Conservation (phyloP, 2,113 vertebrate genomes). For the Haplochromis burtoni region DNA sequence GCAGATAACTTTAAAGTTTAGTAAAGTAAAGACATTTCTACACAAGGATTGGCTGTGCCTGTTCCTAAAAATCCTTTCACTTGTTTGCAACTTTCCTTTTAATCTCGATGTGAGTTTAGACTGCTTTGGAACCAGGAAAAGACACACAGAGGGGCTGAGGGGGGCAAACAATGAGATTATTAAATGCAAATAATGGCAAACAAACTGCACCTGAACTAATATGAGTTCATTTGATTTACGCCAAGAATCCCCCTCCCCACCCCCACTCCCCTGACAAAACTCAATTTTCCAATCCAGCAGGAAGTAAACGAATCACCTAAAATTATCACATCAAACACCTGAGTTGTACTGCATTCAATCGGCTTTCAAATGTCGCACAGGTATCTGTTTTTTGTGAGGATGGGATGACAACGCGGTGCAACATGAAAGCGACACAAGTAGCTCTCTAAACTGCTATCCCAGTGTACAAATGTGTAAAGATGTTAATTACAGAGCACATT, state of each 20-base stretch:
- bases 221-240: neutral
- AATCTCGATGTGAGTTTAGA: neutral
- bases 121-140: neutral
- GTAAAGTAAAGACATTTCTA: neutral
- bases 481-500: neutral
- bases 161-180: neutral
- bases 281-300: neutral
- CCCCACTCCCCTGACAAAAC: neutral
- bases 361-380: neutral
- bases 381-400: neutral
- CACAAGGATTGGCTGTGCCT: neutral
- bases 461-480: neutral
- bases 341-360: neutral
- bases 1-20: neutral
- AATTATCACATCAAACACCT: neutral
- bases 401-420: neutral
- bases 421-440: neutral
- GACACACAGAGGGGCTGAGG: neutral
- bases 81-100: neutral
- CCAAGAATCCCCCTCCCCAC: neutral
- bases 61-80: neutral
- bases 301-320: neutral
- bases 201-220: neutral
- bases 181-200: neutral
- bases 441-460: neutral